These are phyloP conservation scores for Gastracanthus pulcherrimus DNA, from an alignment of 2,888 invertebrate genomes.

Conservation along the genomic window DNA sequence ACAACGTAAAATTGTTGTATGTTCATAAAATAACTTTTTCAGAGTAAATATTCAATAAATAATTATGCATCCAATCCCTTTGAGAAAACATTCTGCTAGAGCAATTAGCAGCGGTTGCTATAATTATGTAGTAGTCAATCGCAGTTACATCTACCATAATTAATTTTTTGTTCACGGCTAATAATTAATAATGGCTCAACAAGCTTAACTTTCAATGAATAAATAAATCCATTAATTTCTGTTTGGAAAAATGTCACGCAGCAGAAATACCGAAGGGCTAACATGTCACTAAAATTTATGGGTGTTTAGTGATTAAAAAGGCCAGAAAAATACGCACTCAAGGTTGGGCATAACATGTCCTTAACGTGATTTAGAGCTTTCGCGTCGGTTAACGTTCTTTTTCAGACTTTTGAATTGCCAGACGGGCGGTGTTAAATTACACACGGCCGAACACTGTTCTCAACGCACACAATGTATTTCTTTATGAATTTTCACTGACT, in stretches of 20 bases:
- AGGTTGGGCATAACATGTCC: slow-evolving; percentile 30
- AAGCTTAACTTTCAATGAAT: no score
- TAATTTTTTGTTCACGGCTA: no score
- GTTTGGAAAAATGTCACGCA: slow-evolving; percentile 15
- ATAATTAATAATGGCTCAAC: no score
- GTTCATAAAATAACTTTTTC: no score
- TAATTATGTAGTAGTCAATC: no score
- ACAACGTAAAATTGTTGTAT: no score
- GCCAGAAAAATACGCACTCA: slow-evolving; percentile 22
- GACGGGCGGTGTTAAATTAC: slow-evolving; percentile 42
- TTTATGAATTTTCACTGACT: slow-evolving; percentile 5
- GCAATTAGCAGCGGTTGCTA: no score
- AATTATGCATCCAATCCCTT: no score
- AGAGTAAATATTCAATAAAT: no score
- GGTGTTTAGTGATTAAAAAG: slow-evolving; percentile 36
- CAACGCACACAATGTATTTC: slow-evolving; percentile 20
- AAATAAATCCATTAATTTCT: neutral
- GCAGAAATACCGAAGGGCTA: neutral
- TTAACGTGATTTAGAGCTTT: slow-evolving; percentile 31
- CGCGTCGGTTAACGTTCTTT: slow-evolving; percentile 24
- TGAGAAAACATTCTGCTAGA: no score
- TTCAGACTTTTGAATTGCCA: slow-evolving; percentile 48
- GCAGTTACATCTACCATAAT: no score
- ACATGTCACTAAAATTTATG: slow-evolving; percentile 16
- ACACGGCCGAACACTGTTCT: neutral